Evolutionary conservation across 2,888 invertebrate genomes (phyloP).

Genomic region (Tenthredo distinguenda): DNA sequence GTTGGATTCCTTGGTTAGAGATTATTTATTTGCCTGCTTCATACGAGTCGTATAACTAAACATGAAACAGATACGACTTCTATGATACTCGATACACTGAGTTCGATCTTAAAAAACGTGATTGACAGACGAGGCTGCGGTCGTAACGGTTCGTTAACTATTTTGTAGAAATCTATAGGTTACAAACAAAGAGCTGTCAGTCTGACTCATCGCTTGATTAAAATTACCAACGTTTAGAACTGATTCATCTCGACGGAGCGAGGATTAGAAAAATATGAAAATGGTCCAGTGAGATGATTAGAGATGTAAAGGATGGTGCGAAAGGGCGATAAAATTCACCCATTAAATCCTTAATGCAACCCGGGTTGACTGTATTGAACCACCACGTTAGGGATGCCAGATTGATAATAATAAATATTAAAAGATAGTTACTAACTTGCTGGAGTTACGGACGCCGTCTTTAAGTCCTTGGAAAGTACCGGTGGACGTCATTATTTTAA

Average conservation of each 20-base stretch:
- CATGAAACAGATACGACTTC: background rate
- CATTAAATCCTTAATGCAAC: background rate
- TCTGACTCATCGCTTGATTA: slow-evolving; percentile 31
- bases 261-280: background rate
- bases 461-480: slow-evolving; percentile 82
- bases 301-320: background rate
- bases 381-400: slow-evolving; percentile 26
- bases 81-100: background rate
- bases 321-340: background rate
- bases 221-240: background rate
- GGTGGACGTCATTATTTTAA: slow-evolving; percentile 82
- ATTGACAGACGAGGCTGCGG: background rate
- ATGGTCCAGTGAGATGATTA: background rate
- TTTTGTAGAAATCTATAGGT: slow-evolving; percentile 6
- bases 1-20: slow-evolving; percentile 10
- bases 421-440: slow-evolving; percentile 81
- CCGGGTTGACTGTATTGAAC: background rate
- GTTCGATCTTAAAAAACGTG: background rate
- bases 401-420: background rate
- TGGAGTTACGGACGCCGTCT: slow-evolving; percentile 83
- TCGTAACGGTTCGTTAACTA: slow-evolving; percentile 29
- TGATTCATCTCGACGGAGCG: background rate
- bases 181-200: slow-evolving; percentile 48
- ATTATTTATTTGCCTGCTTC: background rate
- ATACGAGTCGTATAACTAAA: background rate